Conservation (phyloP, 2,797 vertebrate species). For the Coilia nasus region DNA sequence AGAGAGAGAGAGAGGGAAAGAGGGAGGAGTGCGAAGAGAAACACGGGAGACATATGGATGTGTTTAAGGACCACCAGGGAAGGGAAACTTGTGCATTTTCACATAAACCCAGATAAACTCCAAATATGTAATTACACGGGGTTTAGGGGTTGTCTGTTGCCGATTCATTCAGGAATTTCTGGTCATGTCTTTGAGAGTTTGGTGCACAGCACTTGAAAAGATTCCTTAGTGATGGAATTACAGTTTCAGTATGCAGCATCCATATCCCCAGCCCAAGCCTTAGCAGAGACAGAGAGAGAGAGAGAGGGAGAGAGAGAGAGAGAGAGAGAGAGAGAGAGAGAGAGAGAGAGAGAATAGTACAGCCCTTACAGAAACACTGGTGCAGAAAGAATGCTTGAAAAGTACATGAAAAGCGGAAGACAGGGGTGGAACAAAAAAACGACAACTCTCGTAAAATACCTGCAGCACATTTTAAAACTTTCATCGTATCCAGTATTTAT, state of each 20-base stretch:
- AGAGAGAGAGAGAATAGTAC: slow-evolving; percentile 15
- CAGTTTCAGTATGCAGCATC: slow-evolving; percentile 11
- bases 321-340: background rate
- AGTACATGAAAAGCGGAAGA: slow-evolving; percentile 68
- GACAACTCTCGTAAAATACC: slow-evolving; percentile 75
- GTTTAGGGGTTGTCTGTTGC: slow-evolving; percentile 82
- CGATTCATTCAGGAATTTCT: slow-evolving; percentile 82
- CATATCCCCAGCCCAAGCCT: background rate
- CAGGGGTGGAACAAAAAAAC: slow-evolving; percentile 50
- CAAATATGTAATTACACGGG: slow-evolving; percentile 87
- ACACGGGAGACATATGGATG: slow-evolving; percentile 82
- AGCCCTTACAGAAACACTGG: slow-evolving; percentile 23
- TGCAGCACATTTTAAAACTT: slow-evolving; percentile 79
- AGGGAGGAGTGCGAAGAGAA: slow-evolving; percentile 77
- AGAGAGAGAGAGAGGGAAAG: slow-evolving; percentile 45
- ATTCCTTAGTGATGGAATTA: slow-evolving; percentile 31
- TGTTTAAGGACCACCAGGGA: slow-evolving; percentile 88
- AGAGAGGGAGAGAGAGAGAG: no score
- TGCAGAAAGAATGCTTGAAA: slow-evolving; percentile 38
- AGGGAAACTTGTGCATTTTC: slow-evolving; percentile 84
- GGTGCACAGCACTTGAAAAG: slow-evolving; percentile 31
- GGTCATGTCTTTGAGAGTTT: slow-evolving; percentile 73
- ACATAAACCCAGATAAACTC: slow-evolving; percentile 84
- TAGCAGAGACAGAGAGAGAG: background rate
- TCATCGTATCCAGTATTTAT: slow-evolving; percentile 78